Base-by-base conservation (phyloP, 1,140 invertebrate species). In the Popillia japonica region DNA sequence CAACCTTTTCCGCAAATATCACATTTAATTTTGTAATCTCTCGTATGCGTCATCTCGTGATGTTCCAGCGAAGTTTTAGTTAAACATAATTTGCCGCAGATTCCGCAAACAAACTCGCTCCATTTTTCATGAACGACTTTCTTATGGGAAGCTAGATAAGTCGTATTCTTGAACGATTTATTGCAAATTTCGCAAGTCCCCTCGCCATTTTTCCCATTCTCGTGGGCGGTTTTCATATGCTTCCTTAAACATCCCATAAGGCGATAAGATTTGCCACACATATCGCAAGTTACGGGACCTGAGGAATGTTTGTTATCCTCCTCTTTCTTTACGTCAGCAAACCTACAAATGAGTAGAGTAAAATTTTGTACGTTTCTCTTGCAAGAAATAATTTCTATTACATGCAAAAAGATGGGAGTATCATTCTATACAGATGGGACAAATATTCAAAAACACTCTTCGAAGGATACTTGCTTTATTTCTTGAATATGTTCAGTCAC, bases 1-100 rank as follows among this genome's bases (percentile, higher is more conserved):
- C 83, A 85, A 0, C 84, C 84, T 40, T 79, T 77, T 27, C 79
- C 64, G 75, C 84, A 85, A 9, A 79, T 42, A 40, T 82, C 77
- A 77, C 84, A 85, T 75, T 80, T 81, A 0, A 75, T 79, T 14
- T 59, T 40, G 41, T 48, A 40, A 11, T 41, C 55, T 34, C 41
- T 41, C 2, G 14, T 40, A 17, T 72, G 76, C 3, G 3, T 64
- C 0, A 14, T 68, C 14, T 7, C 44, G 27, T 78, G 78, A 0
- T n/a, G 2, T 14, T 34, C 10, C 44, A 76, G 8, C 59, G 14
- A 23, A 11, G 2, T 6, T 17, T 40, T 6, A 9, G 22, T 64
- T 11, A 11, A 17, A 48, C 64, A 72, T 6, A 7, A 14, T 55
- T 78, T 68, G 1, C 61, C 78, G 41, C 78, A 78, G 0, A 76